Percentiles rank a stretch among this genome's conserved stretches.
Evolutionary conservation across 2,113 vertebrate species (phyloP).

Genomic region (Hemibagrus wyckioides): DNA sequence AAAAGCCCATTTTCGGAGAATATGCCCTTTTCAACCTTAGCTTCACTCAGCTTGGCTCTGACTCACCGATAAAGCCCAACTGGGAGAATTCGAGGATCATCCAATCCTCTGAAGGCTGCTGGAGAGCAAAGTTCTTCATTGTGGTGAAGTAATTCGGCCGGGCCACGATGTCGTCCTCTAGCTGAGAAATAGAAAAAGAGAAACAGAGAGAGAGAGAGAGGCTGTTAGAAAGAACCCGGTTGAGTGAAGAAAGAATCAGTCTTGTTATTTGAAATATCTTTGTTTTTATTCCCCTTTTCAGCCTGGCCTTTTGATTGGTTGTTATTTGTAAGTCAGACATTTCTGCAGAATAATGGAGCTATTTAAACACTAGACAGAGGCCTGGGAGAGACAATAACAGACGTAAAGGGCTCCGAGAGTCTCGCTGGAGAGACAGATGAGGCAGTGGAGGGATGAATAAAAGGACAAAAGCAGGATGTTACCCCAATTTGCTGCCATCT

Average conservation of each 20-base stretch:
- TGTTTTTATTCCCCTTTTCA: neutral
- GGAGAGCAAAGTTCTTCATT: slow-evolving; percentile 98
- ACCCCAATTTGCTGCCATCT: slow-evolving; percentile 15
- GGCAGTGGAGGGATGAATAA: slow-evolving; percentile 17
- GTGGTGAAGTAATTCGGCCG: slow-evolving; percentile 98
- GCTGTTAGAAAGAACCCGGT: neutral
- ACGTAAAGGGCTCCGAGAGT: neutral
- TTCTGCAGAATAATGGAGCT: neutral
- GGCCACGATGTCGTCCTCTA: slow-evolving; percentile 97
- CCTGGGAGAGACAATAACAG: slow-evolving; percentile 13
- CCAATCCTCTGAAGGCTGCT: slow-evolving; percentile 97
- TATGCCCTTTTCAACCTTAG: neutral
- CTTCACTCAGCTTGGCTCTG: neutral
- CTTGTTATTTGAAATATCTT: slow-evolving; percentile 18
- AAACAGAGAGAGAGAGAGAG: slow-evolving; percentile 13
- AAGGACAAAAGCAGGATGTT: slow-evolving; percentile 30
- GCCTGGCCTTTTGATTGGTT: neutral
- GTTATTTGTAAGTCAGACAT: slow-evolving; percentile 11
- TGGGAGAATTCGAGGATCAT: slow-evolving; percentile 99
- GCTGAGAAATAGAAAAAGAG: slow-evolving; percentile 66
- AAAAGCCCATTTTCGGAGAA: neutral
- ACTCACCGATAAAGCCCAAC: slow-evolving; percentile 94
- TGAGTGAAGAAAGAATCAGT: neutral
- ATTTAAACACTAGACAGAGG: slow-evolving; percentile 10
- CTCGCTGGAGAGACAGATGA: neutral